phyloP scores from a whole-genome alignment of 2,113 vertebrate genomes.

The Rhinolophus ferrumequinum region DNA sequence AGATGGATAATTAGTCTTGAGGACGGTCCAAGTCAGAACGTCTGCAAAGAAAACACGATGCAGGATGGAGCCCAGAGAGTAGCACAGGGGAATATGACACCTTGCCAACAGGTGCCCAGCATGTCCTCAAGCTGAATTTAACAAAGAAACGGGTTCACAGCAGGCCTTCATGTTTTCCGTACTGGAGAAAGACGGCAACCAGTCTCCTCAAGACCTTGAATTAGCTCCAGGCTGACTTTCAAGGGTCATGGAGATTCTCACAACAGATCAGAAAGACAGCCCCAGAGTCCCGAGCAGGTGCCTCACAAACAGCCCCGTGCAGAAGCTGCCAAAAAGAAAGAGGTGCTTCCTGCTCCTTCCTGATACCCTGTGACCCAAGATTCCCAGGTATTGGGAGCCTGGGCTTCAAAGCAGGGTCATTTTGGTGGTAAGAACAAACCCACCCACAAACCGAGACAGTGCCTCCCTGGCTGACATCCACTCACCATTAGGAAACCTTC shows the following conservation, averaged over 20 bases:
- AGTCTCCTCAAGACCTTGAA: neutral
- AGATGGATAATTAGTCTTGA: neutral
- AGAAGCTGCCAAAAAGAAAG: neutral
- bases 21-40: neutral
- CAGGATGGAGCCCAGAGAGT: accelerated
- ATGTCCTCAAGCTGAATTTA: neutral
- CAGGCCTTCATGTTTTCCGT: neutral
- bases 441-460: neutral
- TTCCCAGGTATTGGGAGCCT: neutral
- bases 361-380: neutral
- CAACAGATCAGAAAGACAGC: neutral
- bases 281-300: neutral
- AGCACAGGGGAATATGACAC: neutral
- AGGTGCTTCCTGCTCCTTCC: neutral
- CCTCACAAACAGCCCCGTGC: neutral
- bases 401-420: neutral
- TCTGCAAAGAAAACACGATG: neutral
- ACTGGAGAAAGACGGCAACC: neutral
- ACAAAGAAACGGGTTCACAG: neutral
- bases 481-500: neutral
- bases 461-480: no score
- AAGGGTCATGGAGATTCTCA: neutral
- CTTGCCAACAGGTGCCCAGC: neutral
- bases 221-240: neutral
- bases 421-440: neutral